Conservation (phyloP, 2,797 vertebrate species). For the Lagorchestes hirsutus region DNA sequence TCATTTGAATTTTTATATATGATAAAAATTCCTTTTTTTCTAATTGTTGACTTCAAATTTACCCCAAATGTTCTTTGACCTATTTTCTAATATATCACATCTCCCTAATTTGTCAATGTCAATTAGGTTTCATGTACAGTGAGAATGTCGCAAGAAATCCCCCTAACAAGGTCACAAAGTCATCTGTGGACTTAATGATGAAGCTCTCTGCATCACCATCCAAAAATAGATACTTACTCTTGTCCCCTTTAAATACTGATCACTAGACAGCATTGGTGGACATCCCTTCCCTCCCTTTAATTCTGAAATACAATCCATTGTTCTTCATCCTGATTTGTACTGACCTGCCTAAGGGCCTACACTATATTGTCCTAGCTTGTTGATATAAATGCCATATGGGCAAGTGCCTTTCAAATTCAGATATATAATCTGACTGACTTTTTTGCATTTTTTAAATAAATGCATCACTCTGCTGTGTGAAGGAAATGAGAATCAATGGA, state of each 20-base stretch:
- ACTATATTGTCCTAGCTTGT: background rate
- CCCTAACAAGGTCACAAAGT: background rate
- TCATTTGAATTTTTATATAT: background rate
- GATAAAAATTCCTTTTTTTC: background rate
- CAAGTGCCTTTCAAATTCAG: background rate
- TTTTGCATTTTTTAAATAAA: background rate
- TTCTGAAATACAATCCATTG: background rate
- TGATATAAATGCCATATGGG: background rate
- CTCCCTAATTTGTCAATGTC: constrained; percentile 29
- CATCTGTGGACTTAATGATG: constrained; percentile 11
- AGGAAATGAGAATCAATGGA: background rate
- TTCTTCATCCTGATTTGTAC: background rate
- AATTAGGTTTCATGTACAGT: background rate
- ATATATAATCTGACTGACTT: background rate
- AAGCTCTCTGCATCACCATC: background rate
- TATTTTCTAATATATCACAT: background rate
- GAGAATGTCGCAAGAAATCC: constrained; percentile 7
- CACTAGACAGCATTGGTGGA: background rate
- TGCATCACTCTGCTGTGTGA: background rate
- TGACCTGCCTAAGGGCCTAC: background rate
- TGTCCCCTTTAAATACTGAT: background rate
- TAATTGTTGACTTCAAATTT: constrained; percentile 19
- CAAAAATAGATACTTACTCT: background rate
- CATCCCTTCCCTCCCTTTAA: background rate
- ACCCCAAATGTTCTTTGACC: background rate